A percentile compares a stretch with the other conserved stretches of the same genome.
These are phyloP conservation scores for Cheilosia variabilis DNA, from an alignment of 2,888 invertebrate genomes.

Conservation along the genomic window DNA sequence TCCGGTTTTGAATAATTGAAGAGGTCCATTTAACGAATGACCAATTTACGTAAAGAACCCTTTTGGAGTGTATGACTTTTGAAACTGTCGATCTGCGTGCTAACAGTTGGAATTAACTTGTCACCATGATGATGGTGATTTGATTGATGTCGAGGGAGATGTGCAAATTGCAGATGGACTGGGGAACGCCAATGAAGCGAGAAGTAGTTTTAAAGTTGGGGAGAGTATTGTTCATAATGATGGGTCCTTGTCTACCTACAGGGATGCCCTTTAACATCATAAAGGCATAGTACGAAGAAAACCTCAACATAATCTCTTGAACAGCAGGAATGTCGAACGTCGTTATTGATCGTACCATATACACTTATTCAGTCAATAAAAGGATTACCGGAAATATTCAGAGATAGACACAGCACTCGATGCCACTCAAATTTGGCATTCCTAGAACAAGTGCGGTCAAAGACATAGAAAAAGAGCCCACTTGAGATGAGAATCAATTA, in stretches of 20 bases:
- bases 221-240: too few relatives aligned
- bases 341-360: not conserved
- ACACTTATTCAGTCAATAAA: not conserved
- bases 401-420: constrained; percentile 19
- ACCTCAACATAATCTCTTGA: too few relatives aligned
- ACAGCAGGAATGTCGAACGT: not conserved
- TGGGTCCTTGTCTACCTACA: too few relatives aligned
- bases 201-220: too few relatives aligned
- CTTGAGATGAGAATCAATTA: constrained; percentile 39
- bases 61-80: constrained; percentile 60
- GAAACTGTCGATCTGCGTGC: constrained; percentile 61
- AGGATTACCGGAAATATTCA: constrained; percentile 48
- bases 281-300: too few relatives aligned
- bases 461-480: constrained; percentile 8
- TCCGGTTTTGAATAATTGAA: constrained; percentile 74
- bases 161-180: not conserved
- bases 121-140: constrained; percentile 33
- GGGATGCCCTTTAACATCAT: too few relatives aligned
- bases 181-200: not conserved
- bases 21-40: constrained; percentile 73
- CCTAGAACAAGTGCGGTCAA: not conserved
- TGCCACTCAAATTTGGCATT: constrained; percentile 30
- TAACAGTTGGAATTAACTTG: constrained; percentile 57
- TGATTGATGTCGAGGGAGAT: not conserved
- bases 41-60: constrained; percentile 64